These are phyloP conservation scores for Mesopsocus fuscifrons DNA, from an alignment of 2,888 invertebrate species.

Conservation along the genomic window DNA sequence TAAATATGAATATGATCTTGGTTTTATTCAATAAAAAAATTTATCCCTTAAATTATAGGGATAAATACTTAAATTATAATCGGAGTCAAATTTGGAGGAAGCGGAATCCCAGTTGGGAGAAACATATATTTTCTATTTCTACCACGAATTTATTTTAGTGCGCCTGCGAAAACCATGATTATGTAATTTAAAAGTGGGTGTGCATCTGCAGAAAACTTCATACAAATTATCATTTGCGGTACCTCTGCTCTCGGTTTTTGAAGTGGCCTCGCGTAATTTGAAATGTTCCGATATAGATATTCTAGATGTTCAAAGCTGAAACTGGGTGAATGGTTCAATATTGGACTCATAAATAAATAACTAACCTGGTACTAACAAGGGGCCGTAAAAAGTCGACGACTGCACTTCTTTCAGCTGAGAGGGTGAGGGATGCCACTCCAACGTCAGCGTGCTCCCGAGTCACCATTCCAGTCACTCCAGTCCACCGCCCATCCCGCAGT, in stretches of 20 bases:
- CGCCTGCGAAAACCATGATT: no score
- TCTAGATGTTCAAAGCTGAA: no score
- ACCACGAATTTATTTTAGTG: no score
- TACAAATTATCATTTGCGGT: no score
- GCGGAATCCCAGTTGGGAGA: not conserved
- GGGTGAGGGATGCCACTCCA: not conserved
- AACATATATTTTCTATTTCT: no score
- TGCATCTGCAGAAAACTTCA: no score
- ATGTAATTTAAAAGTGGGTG: no score
- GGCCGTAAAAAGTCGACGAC: conserved; percentile 2
- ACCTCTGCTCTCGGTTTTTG: no score
- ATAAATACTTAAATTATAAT: not conserved
- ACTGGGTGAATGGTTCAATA: no score
- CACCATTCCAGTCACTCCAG: not conserved
- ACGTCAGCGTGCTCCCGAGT: not conserved
- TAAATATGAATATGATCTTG: not conserved
- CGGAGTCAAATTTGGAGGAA: not conserved
- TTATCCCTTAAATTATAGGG: not conserved
- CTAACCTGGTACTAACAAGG: conserved; percentile 4
- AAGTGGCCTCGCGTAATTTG: no score
- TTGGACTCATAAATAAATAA: no score
- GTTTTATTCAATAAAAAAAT: not conserved
- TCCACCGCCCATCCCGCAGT: not conserved
- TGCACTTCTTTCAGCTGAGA: not conserved
- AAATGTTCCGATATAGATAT: not conserved